A percentile compares a stretch with the other conserved stretches of the same genome.
phyloP scores from a whole-genome alignment of 35 echinoderm and acorn worm species.

The Heliocidaris tuberculata region DNA sequence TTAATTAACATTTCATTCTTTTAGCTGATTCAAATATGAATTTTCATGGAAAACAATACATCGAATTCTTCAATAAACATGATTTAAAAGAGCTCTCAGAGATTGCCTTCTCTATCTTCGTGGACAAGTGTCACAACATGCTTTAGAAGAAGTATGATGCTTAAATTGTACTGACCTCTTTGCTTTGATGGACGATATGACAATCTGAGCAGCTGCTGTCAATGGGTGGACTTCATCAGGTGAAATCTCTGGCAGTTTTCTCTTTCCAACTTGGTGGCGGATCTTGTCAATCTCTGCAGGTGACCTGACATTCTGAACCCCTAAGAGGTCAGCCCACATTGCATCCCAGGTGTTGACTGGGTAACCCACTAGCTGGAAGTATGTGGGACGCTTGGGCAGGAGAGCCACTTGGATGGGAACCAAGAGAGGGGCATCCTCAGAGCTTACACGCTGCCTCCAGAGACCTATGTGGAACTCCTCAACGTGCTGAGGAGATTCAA shows the following conservation, averaged over 20 bases:
- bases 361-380: slow-evolving; percentile 77
- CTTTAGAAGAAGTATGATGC: not conserved
- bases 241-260: not conserved
- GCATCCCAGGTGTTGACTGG: slow-evolving; percentile 58
- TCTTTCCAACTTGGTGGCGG: not conserved
- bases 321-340: slow-evolving; percentile 65
- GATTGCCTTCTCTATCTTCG: too few species aligned
- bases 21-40: too few species aligned
- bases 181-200: slow-evolving; percentile 10
- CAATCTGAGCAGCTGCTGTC: slow-evolving; percentile 19
- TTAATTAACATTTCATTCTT: too few species aligned
- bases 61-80: too few species aligned
- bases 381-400: slow-evolving; percentile 73
- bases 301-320: not conserved
- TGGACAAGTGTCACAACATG: not conserved
- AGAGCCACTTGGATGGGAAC: slow-evolving; percentile 75
- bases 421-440: slow-evolving; percentile 55
- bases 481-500: slow-evolving; percentile 79
- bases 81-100: too few species aligned
- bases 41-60: too few species aligned
- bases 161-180: not conserved
- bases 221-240: not conserved
- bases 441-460: slow-evolving; percentile 64
- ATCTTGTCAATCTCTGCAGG: slow-evolving; percentile 15
- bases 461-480: slow-evolving; percentile 96